Evolutionary conservation across 2,888 invertebrate genomes (phyloP), one percentile per base, ranked within the genome.

Genomic region (Lordiphosa fenestrarum): DNA sequence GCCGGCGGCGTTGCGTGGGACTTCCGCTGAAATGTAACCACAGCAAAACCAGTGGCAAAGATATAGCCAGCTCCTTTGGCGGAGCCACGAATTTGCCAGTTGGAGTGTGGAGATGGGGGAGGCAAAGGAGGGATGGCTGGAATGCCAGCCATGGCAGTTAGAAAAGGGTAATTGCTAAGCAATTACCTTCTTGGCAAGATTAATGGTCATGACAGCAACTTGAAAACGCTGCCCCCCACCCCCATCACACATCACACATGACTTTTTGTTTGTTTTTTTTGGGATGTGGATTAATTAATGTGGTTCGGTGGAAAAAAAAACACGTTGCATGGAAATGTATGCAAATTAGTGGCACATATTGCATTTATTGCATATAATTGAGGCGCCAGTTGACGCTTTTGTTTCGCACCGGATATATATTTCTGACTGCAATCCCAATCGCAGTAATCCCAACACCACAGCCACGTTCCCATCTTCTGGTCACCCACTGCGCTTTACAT

Each of bases 141-240:
- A 39, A 39, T 41, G 33, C 42, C 25, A 52, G 48, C 40, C 37
- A n/a, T 42, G 53, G 52, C 55, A 54, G 64, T 57, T 69, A 72
- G 65, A 58, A 70, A 66, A 71, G 80, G 85, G 84, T 85, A 81
- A 81, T 81, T 81, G 81, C 83, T 73, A 73, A 85, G 81, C 81
- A 81, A 81, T 81, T 81, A 85, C 81, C 85, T 84, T 73, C 81
- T 76, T 80, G 83, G 76, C 53, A 81, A 85, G 81, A 81, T 81
- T 81, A 81, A 81, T 81, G 81, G 85, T 85, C 85, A 73, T 85
- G 69, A 65, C 84, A 81, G 83, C 75, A 80, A 76, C 83, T 76
- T 76, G 83, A 75, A 83, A 84, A 84, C 74, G 81, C 81, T 69
- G 69, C 71, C 67, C 30, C 9, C 3, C n/a, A n/a, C 66, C 64